Evolutionary conservation across 2,888 invertebrate genomes (phyloP).

Genomic region (Callyntrura guangdongensis): DNA sequence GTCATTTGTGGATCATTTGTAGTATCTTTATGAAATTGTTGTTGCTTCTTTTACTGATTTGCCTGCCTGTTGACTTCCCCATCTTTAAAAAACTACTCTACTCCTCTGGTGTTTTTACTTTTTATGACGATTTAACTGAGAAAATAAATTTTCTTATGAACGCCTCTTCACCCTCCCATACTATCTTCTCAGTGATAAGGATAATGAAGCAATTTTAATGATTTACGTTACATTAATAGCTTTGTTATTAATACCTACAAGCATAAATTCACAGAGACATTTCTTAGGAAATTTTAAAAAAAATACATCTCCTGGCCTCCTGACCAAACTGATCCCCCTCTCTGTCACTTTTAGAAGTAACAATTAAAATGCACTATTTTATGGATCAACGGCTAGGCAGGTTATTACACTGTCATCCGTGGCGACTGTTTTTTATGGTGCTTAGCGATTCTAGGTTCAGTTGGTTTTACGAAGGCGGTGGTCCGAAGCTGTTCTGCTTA

Average conservation of each 20-base stretch:
- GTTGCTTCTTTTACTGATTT: neutral
- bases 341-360: neutral
- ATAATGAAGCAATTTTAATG: constrained; percentile 57
- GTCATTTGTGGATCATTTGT: constrained; percentile 28
- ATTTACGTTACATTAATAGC: constrained; percentile 42
- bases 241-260: neutral
- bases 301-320: neutral
- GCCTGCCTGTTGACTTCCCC: neutral
- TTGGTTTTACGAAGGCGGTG: neutral
- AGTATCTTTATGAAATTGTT: neutral
- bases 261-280: neutral
- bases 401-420: neutral
- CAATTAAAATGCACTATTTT: constrained; percentile 37
- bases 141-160: constrained; percentile 10
- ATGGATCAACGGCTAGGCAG: neutral
- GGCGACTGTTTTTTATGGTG: neutral
- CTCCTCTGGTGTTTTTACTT: neutral
- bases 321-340: too few relatives aligned
- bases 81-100: neutral
- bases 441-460: neutral
- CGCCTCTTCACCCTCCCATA: constrained; percentile 30
- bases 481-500: neutral
- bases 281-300: neutral
- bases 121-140: constrained; percentile 27
- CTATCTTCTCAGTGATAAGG: neutral